These are phyloP conservation scores for Seriola rivoliana DNA, from an alignment of 2,113 vertebrate genomes.

Conservation along the genomic window DNA sequence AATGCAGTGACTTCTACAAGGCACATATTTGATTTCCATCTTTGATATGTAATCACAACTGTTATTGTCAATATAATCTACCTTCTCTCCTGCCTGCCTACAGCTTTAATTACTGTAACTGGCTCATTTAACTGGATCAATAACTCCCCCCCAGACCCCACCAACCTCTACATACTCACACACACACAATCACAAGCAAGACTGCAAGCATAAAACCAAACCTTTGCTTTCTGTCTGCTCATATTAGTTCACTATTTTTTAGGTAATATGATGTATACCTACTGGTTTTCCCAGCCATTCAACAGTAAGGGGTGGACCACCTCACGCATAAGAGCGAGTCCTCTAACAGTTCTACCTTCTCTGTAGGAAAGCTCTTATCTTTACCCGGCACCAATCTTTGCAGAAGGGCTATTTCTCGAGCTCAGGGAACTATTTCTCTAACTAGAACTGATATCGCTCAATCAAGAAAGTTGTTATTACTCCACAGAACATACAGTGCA, in stretches of 20 bases:
- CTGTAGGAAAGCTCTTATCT: slow-evolving; percentile 11
- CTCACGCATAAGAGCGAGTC: slow-evolving; percentile 3
- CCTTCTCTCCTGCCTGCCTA: slow-evolving; percentile 52
- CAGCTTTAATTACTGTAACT: slow-evolving; percentile 80
- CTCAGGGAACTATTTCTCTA: slow-evolving; percentile 9
- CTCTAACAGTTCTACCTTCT: background rate
- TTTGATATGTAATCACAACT: slow-evolving; percentile 65
- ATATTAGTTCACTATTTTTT: slow-evolving; percentile 22
- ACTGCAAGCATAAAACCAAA: slow-evolving; percentile 26
- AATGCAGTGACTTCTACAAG: slow-evolving; percentile 55
- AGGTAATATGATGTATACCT: slow-evolving; percentile 2
- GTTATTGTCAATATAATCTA: slow-evolving; percentile 77
- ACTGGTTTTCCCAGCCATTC: background rate
- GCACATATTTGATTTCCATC: slow-evolving; percentile 52
- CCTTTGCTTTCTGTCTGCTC: slow-evolving; percentile 14
- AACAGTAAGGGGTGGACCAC: background rate
- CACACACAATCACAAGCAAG: slow-evolving; percentile 11
- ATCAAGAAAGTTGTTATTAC: slow-evolving; percentile 25
- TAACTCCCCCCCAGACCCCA: slow-evolving; percentile 39
- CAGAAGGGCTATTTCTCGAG: slow-evolving; percentile 15
- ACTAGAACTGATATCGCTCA: slow-evolving; percentile 26
- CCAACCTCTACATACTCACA: slow-evolving; percentile 7
- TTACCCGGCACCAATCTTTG: background rate
- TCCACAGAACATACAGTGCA: background rate
- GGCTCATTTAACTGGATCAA: slow-evolving; percentile 81